Evolutionary conservation across 2,113 vertebrate genomes (phyloP).

Genomic region (Castor canadensis): DNA sequence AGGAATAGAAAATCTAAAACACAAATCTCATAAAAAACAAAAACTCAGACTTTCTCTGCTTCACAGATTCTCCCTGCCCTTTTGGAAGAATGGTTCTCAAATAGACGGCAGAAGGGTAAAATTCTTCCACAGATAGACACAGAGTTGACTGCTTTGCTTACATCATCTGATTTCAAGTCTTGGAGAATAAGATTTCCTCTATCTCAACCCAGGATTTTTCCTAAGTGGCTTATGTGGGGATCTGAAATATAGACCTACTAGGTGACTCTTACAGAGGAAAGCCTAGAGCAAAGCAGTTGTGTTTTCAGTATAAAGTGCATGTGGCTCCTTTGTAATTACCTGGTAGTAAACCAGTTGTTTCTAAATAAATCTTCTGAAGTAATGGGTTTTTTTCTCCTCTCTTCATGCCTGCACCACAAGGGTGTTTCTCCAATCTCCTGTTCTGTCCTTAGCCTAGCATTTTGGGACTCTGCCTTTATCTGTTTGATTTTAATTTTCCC

Average conservation of each 20-base stretch:
- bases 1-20: not conserved
- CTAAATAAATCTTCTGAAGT: not conserved
- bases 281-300: not conserved
- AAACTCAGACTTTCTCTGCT: not conserved
- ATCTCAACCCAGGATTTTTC: not conserved
- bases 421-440: not conserved
- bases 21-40: not conserved
- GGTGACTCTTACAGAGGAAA: not conserved
- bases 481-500: not conserved
- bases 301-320: not conserved
- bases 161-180: not conserved
- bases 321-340: not conserved
- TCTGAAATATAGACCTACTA: not conserved
- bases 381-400: not conserved
- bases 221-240: not conserved
- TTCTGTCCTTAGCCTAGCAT: not conserved
- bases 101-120: not conserved
- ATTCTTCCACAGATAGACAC: not conserved
- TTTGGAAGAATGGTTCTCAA: not conserved
- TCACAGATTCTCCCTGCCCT: not conserved
- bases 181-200: not conserved
- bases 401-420: not conserved
- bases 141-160: not conserved
- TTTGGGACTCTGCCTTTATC: not conserved
- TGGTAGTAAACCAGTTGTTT: not conserved